Base-by-base conservation (phyloP, 2,113 vertebrate species). In the Scophthalmus maximus region DNA sequence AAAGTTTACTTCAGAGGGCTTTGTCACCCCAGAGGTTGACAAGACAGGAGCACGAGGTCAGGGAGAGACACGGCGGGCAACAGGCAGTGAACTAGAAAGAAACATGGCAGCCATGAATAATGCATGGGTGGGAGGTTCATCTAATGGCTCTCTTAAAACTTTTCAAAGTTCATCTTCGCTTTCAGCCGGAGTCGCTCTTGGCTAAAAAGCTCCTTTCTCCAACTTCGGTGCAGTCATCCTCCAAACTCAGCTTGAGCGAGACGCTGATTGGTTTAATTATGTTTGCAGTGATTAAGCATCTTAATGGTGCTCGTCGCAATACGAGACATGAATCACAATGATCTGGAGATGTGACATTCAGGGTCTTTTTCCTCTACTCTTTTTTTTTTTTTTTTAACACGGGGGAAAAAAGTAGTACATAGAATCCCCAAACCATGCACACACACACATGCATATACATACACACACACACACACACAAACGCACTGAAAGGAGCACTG, bases 231-330 rank as follows among this genome's bases (percentile, higher is more conserved):
- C 46, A 60, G 74, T 58, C 56, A 17, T 68, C 76, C 64, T 81
- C 61, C 18, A 20, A 76, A 73, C 63, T 76, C 81, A 78, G 77
- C 71, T 49, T 68, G 79, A 69, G 71, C 73, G 67, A 60, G 62
- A 78, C 72, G 44, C 82, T 87, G 88, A 89, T 85, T 87, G 74
- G 85, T 80, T 82, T 90, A 91, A 91, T 91, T 90, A 88, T 82
- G 78, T 88, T 89, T 84, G 79, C 70, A 12, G 84, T 84, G 84
- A 90, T 92, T 91, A 88, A 68, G 75, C 60, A 22, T 88, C 85
- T 81, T 82, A 83, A 76, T 70, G 76, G 59, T 22, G 1, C 85
- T 85, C 67, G 8, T 79, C 73, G 71, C 72, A 79, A 78, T 79
- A 51, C 56, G 80, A 76, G 76, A 78, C 66, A 58, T 82, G 79